phyloP scores from a whole-genome alignment of 64 coral and sea anemone genomes.

The Porites lutea region DNA sequence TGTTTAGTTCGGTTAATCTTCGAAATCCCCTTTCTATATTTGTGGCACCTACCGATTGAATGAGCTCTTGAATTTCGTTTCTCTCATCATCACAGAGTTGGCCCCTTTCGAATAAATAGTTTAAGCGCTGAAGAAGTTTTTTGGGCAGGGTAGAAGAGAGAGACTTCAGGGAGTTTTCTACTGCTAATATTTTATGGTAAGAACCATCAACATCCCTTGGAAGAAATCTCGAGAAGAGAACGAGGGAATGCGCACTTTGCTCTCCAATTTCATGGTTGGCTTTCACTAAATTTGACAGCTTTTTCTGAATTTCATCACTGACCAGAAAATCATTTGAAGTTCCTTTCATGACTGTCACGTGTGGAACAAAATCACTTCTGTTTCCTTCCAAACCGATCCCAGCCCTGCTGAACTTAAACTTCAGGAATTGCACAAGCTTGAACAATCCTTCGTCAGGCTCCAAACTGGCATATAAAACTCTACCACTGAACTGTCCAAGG shows the following conservation, averaged over 20 bases:
- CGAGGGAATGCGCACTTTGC: slow-evolving; percentile 50
- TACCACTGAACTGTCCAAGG: slow-evolving; percentile 65
- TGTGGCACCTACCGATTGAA: slow-evolving; percentile 23
- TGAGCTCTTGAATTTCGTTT: slow-evolving; percentile 32
- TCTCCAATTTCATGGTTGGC: slow-evolving; percentile 60
- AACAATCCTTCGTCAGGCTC: slow-evolving; percentile 47
- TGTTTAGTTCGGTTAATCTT: slow-evolving; percentile 1
- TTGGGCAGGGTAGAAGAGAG: slow-evolving; percentile 55
- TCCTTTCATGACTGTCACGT: slow-evolving; percentile 66
- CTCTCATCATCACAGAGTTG: slow-evolving; percentile 28
- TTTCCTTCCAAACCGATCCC: slow-evolving; percentile 74
- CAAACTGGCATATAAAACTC: slow-evolving; percentile 64
- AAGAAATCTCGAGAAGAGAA: slow-evolving; percentile 68
- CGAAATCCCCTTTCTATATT: slow-evolving; percentile 44
- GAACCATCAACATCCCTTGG: slow-evolving; percentile 68
- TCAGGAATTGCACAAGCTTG: slow-evolving; percentile 69
- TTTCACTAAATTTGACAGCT: slow-evolving; percentile 49
- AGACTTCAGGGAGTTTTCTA: slow-evolving; percentile 75
- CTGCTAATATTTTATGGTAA: slow-evolving; percentile 41
- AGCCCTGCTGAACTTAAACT: slow-evolving; percentile 68
- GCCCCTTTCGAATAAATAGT: slow-evolving; percentile 40
- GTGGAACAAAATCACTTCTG: slow-evolving; percentile 70
- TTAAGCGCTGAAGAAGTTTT: slow-evolving; percentile 55
- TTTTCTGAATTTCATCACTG: not conserved
- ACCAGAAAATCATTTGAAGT: slow-evolving; percentile 18